Percentiles rank a stretch among this genome's conserved stretches.
phyloP scores from a whole-genome alignment of 2,113 vertebrate species.

The Otis tarda region DNA sequence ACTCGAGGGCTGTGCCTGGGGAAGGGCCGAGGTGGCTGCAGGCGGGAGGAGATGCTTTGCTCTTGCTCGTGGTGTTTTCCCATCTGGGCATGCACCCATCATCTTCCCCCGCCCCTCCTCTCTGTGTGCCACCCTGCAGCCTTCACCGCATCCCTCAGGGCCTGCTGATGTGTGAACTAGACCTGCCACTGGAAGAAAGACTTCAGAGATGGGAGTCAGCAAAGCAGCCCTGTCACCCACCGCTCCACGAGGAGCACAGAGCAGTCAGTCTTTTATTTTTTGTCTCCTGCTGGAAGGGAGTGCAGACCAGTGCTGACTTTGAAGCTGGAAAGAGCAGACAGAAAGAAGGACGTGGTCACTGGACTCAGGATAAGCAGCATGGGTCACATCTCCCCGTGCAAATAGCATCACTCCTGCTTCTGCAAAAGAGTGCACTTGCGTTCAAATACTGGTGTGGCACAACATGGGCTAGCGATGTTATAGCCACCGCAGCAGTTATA shows the following conservation, averaged over 20 bases:
- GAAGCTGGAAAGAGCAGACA: background rate
- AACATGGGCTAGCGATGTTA: background rate
- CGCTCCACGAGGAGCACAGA: background rate
- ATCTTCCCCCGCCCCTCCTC: background rate
- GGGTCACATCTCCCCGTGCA: background rate
- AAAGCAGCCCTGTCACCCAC: background rate
- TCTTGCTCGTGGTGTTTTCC: background rate
- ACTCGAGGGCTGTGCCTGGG: background rate
- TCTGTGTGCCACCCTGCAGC: accelerated
- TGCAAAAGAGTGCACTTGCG: background rate
- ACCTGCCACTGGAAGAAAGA: background rate
- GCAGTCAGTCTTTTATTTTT: background rate
- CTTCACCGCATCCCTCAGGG: background rate
- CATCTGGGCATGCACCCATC: accelerated
- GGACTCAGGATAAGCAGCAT: background rate
- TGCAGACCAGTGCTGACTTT: background rate
- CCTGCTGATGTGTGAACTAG: background rate
- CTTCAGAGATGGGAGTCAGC: background rate
- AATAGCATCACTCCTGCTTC: background rate
- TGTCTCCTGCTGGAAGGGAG: background rate
- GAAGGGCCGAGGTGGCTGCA: background rate
- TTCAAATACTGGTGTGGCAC: background rate
- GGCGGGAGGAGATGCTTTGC: background rate
- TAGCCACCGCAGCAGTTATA: background rate
- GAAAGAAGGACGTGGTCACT: background rate